Percentiles rank a stretch among this genome's conserved stretches.
Conservation (phyloP, 1,140 invertebrate genomes). For the Magallana angulata region DNA sequence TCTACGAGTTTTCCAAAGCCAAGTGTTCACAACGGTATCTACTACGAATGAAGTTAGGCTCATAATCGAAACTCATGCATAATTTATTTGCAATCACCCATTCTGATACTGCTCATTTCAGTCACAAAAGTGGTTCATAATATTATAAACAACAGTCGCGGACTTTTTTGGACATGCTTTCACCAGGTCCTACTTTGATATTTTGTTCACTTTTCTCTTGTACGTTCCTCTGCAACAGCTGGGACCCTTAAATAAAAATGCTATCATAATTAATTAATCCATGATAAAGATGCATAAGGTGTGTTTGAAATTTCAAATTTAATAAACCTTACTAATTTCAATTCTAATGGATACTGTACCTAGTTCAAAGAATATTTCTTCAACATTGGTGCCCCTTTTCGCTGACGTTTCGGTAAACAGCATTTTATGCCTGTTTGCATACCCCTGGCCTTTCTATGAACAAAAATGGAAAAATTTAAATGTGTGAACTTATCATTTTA, state of each 20-base stretch:
- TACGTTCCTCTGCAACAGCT: neutral
- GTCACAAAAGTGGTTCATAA: no score
- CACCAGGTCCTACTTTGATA: neutral
- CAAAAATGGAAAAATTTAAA: neutral
- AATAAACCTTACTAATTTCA: no score
- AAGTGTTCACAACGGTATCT: no score
- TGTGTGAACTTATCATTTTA: no score
- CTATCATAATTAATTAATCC: no score
- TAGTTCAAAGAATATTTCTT: constrained; percentile 22
- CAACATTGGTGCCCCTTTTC: constrained; percentile 20
- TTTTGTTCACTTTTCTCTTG: neutral
- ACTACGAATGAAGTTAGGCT: no score
- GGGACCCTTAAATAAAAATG: constrained; percentile 6
- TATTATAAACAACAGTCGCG: neutral
- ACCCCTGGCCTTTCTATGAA: neutral
- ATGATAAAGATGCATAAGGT: no score
- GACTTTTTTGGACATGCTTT: neutral
- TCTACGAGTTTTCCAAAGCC: no score
- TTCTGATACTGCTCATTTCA: no score
- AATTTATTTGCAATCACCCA: no score
- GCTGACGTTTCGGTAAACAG: constrained; percentile 21
- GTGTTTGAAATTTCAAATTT: no score
- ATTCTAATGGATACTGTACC: neutral
- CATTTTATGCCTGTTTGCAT: neutral
- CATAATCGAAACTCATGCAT: no score